Evolutionary conservation across 2,113 vertebrate species (phyloP).

Genomic region (Leptobrachium ailaonicum): DNA sequence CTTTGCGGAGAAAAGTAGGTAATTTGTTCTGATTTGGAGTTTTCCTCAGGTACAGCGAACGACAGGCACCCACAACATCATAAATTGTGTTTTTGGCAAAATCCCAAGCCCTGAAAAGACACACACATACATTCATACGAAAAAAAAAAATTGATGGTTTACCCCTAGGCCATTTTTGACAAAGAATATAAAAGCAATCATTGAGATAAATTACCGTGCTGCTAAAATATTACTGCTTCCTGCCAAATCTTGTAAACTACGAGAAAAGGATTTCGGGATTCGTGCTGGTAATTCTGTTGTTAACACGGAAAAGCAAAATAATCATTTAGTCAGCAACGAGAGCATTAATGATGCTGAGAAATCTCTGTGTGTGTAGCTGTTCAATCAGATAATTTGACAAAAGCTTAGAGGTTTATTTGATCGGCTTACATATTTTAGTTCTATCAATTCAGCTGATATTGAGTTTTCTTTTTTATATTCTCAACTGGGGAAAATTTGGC

Average conservation of each 20-base stretch:
- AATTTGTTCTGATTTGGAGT: slow-evolving; percentile 27
- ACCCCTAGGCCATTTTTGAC: slow-evolving; percentile 71
- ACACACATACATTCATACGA: slow-evolving; percentile 2
- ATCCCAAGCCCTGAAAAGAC: slow-evolving; percentile 29
- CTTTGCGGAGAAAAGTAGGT: slow-evolving; percentile 23
- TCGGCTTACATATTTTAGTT: too few relatives aligned
- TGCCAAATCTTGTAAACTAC: slow-evolving; percentile 76
- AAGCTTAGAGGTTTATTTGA: background rate
- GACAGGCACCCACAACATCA: slow-evolving; percentile 36
- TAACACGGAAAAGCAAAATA: slow-evolving; percentile 63
- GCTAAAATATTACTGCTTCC: slow-evolving; percentile 72
- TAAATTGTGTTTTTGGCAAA: slow-evolving; percentile 43
- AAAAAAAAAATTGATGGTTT: slow-evolving; percentile 69
- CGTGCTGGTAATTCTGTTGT: slow-evolving; percentile 58
- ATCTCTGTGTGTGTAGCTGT: slow-evolving; percentile 48
- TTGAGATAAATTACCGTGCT: slow-evolving; percentile 76
- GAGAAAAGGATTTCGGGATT: slow-evolving; percentile 54
- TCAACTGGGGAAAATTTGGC: too few relatives aligned
- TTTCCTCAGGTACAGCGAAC: slow-evolving; percentile 26
- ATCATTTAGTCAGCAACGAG: slow-evolving; percentile 53
- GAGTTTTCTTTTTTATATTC: too few relatives aligned
- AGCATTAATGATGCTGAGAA: slow-evolving; percentile 54
- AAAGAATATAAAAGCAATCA: slow-evolving; percentile 71
- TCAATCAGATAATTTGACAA: background rate
- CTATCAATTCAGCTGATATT: too few relatives aligned